A percentile compares a stretch with the other conserved stretches of the same genome.
Conservation (phyloP, 1,140 invertebrate genomes). For the Himalopsyche phryganea region DNA sequence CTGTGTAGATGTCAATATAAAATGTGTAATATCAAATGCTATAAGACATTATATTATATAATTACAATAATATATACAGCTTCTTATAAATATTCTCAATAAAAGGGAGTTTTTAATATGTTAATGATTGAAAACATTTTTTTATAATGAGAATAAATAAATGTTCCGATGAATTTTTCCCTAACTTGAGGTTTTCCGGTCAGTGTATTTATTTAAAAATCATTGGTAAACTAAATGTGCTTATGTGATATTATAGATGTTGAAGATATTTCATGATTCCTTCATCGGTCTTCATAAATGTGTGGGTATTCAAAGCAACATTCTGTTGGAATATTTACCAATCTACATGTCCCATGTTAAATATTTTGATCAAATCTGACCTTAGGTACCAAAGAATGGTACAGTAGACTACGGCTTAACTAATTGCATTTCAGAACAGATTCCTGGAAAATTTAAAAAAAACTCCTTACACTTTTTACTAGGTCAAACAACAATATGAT, state of each 20-base stretch:
- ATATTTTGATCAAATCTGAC: too few relatives aligned
- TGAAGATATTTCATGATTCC: background rate
- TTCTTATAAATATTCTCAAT: constrained; percentile 17
- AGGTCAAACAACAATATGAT: too few relatives aligned
- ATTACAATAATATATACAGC: too few relatives aligned
- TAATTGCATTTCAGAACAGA: too few relatives aligned
- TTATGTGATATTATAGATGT: constrained; percentile 3
- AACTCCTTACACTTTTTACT: too few relatives aligned
- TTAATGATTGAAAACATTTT: background rate
- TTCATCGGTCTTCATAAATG: background rate
- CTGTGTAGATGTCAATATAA: constrained; percentile 26
- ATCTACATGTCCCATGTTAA: background rate
- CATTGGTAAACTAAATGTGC: too few relatives aligned
- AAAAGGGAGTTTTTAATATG: constrained; percentile 7
- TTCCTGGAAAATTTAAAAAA: too few relatives aligned
- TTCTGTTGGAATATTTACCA: background rate
- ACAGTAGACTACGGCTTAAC: too few relatives aligned
- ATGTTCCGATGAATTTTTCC: background rate
- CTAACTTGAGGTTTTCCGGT: too few relatives aligned
- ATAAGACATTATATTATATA: constrained; percentile 5
- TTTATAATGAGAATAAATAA: background rate
- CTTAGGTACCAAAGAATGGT: too few relatives aligned
- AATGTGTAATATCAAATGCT: constrained; percentile 17
- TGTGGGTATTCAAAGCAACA: background rate
- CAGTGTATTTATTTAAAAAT: too few relatives aligned